A percentile compares a stretch with the other conserved stretches of the same genome.
Conservation (phyloP, 2,888 invertebrate species). For the Leptinotarsa rubiginosa region DNA sequence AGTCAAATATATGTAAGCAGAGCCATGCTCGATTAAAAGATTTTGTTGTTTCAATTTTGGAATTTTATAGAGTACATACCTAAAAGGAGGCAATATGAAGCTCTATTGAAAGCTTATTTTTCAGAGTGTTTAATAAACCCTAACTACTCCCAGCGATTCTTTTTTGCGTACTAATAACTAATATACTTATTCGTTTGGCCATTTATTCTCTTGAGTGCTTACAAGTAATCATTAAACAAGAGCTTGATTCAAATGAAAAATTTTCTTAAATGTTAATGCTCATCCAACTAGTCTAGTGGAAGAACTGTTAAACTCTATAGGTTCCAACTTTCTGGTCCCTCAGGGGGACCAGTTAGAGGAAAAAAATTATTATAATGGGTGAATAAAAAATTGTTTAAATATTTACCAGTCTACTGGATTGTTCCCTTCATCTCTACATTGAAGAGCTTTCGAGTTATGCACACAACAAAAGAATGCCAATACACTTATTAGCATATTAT, state of each 20-base stretch:
- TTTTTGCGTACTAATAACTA: neutral
- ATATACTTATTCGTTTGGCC: no score
- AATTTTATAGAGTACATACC: slow-evolving; percentile 88
- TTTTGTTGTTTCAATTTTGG: slow-evolving; percentile 72
- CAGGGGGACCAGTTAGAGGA: no score
- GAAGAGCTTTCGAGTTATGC: slow-evolving; percentile 39
- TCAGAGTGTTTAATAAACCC: neutral
- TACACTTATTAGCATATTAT: neutral
- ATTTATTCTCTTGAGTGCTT: no score
- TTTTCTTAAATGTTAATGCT: no score
- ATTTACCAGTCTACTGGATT: slow-evolving; percentile 78
- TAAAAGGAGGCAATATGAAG: slow-evolving; percentile 59
- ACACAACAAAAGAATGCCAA: slow-evolving; percentile 19
- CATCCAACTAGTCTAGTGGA: no score
- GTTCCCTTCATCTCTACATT: slow-evolving; percentile 73
- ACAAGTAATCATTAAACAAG: no score
- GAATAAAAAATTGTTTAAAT: neutral
- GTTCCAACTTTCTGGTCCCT: no score
- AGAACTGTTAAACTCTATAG: no score
- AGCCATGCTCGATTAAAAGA: slow-evolving; percentile 71
- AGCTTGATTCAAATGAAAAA: no score
- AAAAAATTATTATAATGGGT: neutral
- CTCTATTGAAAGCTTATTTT: neutral
- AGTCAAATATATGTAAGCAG: slow-evolving; percentile 79
- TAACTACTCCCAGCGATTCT: neutral